Percentiles rank a stretch among this genome's conserved stretches.
Conservation (phyloP, 1,140 invertebrate genomes). For the Drosophila erecta region DNA sequence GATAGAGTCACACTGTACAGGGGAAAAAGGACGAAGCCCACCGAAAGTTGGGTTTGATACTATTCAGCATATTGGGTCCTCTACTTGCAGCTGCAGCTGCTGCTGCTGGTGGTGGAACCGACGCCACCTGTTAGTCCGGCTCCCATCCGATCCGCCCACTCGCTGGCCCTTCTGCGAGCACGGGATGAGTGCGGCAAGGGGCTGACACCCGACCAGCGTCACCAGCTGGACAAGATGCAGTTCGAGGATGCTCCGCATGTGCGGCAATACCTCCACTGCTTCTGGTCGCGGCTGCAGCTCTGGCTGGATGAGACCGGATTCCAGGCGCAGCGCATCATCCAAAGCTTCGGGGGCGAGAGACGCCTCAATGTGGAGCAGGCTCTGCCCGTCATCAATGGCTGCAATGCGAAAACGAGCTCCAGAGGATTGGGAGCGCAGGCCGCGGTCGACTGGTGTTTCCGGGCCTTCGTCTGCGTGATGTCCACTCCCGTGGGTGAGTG, state of each 20-base stretch:
- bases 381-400: slow-evolving; percentile 4
- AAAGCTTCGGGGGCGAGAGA: neutral
- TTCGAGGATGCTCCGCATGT: slow-evolving; percentile 2
- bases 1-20: too few relatives aligned
- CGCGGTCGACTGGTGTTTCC: slow-evolving; percentile 5
- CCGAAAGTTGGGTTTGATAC: too few relatives aligned
- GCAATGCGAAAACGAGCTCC: neutral
- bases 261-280: slow-evolving; percentile 4
- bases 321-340: slow-evolving; percentile 4
- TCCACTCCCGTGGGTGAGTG: slow-evolving; percentile 1
- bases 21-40: too few relatives aligned
- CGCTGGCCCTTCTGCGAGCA: neutral
- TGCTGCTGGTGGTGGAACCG: neutral
- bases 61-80: too few relatives aligned
- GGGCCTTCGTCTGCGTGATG: slow-evolving; percentile 5
- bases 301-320: slow-evolving; percentile 3
- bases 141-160: neutral
- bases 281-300: slow-evolving; percentile 3
- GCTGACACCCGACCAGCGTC: neutral
- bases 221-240: slow-evolving; percentile 5
- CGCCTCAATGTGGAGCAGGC: slow-evolving; percentile 9
- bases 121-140: neutral
- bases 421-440: neutral
- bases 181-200: neutral
- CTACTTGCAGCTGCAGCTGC: neutral